A percentile compares a stretch with the other conserved stretches of the same genome.
Conservation (phyloP, 2,888 invertebrate species). For the Slavum lentiscoides region DNA sequence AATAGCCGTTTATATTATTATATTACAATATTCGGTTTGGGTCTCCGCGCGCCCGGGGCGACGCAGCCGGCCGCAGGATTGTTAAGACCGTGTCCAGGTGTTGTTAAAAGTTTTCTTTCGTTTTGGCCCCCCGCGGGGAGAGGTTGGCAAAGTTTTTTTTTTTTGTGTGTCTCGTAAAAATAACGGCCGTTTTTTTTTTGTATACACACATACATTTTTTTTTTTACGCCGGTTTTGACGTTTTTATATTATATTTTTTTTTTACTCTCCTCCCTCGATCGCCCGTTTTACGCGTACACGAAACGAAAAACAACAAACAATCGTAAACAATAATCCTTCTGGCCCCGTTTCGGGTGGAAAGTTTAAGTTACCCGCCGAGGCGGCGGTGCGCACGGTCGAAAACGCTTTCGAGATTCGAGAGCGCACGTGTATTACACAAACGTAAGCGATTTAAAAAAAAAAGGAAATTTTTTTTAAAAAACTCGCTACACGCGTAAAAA, state of each 20-base stretch:
- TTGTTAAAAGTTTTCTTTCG: constrained; percentile 34
- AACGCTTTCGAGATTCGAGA: too few relatives aligned
- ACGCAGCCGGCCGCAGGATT: background rate
- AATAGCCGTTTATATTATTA: too few relatives aligned
- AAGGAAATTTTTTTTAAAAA: too few relatives aligned
- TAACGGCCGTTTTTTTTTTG: constrained; percentile 1
- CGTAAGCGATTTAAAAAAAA: too few relatives aligned
- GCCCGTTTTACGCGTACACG: constrained; percentile 1
- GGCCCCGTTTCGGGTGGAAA: background rate
- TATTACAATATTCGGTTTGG: too few relatives aligned
- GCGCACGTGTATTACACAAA: too few relatives aligned
- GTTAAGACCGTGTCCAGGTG: constrained; percentile 32
- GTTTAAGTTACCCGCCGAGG: too few relatives aligned
- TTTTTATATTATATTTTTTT: constrained; percentile 38
- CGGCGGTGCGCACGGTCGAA: too few relatives aligned
- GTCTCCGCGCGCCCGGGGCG: too few relatives aligned
- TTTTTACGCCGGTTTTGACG: constrained; percentile 38
- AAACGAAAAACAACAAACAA: constrained; percentile 31
- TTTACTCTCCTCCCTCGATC: background rate
- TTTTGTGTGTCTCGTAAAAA: constrained; percentile 26
- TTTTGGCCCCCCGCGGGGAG: background rate
- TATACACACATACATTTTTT: background rate
- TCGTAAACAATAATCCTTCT: constrained; percentile 45
- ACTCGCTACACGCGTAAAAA: too few relatives aligned
- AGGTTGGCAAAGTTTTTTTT: constrained; percentile 25